A percentile compares a stretch with the other conserved stretches of the same genome.
These are phyloP conservation scores for Pelusios castaneus DNA, from an alignment of 2,113 vertebrate genomes.

Conservation along the genomic window DNA sequence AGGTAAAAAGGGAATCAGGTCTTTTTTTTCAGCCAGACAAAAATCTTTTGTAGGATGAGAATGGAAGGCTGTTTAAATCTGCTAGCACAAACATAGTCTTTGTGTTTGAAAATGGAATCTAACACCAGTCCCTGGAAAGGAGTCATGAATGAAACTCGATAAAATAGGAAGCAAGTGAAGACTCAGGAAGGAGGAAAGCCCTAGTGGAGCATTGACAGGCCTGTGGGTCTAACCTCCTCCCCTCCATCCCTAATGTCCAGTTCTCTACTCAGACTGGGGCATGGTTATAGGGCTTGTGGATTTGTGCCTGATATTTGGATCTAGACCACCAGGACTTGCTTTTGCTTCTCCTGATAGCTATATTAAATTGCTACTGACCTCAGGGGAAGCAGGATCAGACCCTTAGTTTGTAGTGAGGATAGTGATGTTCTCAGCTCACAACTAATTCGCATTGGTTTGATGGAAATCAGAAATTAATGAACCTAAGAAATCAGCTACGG, in stretches of 20 bases:
- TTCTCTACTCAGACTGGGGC: background rate
- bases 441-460: background rate
- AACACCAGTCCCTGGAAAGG: background rate
- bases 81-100: background rate
- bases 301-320: background rate
- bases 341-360: background rate
- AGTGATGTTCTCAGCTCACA: constrained; percentile 7
- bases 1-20: background rate
- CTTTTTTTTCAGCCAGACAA: background rate
- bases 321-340: background rate
- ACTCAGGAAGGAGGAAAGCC: background rate
- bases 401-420: background rate
- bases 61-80: background rate
- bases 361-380: background rate
- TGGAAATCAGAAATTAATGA: constrained; percentile 19
- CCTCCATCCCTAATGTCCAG: background rate
- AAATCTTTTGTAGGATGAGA: background rate
- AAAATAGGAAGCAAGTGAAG: accelerated
- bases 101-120: accelerated
- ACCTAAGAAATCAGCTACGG: background rate
- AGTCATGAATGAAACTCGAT: background rate
- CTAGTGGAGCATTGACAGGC: background rate
- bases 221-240: background rate
- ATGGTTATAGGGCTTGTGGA: background rate
- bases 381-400: background rate